Evolutionary conservation across 1,140 invertebrate genomes (phyloP), one percentile per base, ranked within the genome.

Genomic region (Plectrocnemia conspersa): DNA sequence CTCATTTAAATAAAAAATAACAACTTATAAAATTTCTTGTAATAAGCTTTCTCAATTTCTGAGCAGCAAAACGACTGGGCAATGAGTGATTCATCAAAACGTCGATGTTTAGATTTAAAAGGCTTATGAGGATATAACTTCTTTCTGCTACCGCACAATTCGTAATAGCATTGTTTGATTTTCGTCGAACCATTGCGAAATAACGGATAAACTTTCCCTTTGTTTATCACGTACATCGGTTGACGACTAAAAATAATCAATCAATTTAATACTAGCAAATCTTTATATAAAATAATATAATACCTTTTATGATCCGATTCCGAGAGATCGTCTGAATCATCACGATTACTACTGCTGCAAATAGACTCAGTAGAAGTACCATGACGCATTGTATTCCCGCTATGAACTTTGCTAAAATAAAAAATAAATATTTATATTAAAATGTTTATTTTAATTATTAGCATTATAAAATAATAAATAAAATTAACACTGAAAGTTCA

Each of bases 371-470:
- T 38, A 38, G 6, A 38, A 38, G 18, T 38, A 16, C 5, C 11
- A 38, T 16, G 13, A n/a, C n/a, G n/a, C n/a, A n/a, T n/a, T n/a
- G n/a, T n/a, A n/a, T n/a, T n/a, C n/a, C n/a, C n/a, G n/a, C n/a
- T n/a, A n/a, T n/a, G n/a, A n/a, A n/a, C n/a, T n/a, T n/a, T n/a
- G 15, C 5, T 38, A 29, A 7, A 29, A 29, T 29, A 7, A 29
- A 29, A 29, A 29, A 29, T 29, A 29, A 7, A 38, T 38, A 13
- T 38, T 13, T 29, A 29, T 38, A 38, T 38, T 38, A 6, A 38
- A n/a, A n/a, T n/a, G n/a, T n/a, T n/a, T n/a, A n/a, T n/a, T n/a
- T n/a, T n/a, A n/a, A n/a, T n/a, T n/a, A n/a, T n/a, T n/a, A n/a
- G n/a, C n/a, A n/a, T n/a, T n/a, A n/a, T n/a, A n/a, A n/a, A n/a